Evolutionary conservation across 2,888 invertebrate species (phyloP), one percentile per base, ranked within the genome.

Genomic region (Osmoderma eremita): DNA sequence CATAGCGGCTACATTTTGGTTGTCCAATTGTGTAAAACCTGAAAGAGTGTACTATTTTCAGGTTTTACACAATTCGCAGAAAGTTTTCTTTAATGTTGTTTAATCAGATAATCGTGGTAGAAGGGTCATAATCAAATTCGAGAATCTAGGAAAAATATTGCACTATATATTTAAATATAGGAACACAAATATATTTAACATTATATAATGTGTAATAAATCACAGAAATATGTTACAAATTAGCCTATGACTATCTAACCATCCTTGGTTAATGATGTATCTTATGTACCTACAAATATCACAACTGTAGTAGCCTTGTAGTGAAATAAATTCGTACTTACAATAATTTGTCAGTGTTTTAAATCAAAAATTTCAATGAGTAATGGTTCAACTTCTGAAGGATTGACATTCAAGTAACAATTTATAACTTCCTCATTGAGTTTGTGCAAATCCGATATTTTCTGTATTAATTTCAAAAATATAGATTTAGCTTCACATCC

Each of bases 351-450:
- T 69, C 82, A 82, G 78, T 84, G 90, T 78, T 95, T 95, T 69
- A 97, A 86, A 84, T 97, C 97, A 77, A 98, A 95, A 78, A 98
- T 95, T 86, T 98, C 97, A 80, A 97, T 91, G 50, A 98, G 85
- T 39, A 98, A 84, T 0, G 97, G 98, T 77, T 97, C 97, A 49
- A 98, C 93, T 78, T 92, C 90, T 68, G 90, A 87, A 30, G 97
- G 96, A 85, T 97, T 95, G 0, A 96, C 94, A 82, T 97, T 94
- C 22, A 97, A 86, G 81, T 96, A 94, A 3, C 97, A 94, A 41
- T 92, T 91, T 6, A 97, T 93, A n/a, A 97, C 91, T 75, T 94
- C 93, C 75, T 95, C 95, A 68, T 95, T 94, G 62, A 97, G 85
- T 77, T 90, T 90, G 73, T 94, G 91, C 18, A 98, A 88, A 78